Conservation (phyloP, 2,113 vertebrate species). For the Salvelinus namaycush region DNA sequence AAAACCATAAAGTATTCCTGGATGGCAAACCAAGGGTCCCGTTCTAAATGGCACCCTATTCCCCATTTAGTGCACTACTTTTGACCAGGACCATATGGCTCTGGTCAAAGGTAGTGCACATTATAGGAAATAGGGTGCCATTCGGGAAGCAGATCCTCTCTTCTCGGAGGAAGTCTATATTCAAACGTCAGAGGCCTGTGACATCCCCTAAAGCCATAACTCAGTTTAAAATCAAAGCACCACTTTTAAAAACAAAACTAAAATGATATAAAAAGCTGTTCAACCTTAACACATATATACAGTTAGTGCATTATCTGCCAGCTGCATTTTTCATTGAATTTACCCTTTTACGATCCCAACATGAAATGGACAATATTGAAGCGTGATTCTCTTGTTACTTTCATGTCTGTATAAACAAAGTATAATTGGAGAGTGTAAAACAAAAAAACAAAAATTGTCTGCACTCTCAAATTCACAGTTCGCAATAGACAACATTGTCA, state of each 20-base stretch:
- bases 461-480: constrained; percentile 74
- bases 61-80: no score
- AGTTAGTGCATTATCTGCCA: constrained; percentile 43
- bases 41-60: no score
- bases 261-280: constrained; percentile 39
- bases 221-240: constrained; percentile 30
- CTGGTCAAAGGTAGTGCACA: constrained; percentile 9
- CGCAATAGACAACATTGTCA: constrained; percentile 67
- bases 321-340: constrained; percentile 43
- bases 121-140: background rate
- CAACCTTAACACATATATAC: constrained; percentile 33
- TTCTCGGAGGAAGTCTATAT: constrained; percentile 21
- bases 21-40: background rate
- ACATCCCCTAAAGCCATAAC: constrained; percentile 36
- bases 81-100: no score
- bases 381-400: constrained; percentile 40
- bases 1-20: background rate
- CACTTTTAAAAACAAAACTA: constrained; percentile 42
- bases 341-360: constrained; percentile 34
- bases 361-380: constrained; percentile 44
- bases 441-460: constrained; percentile 15
- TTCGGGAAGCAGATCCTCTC: constrained; percentile 24
- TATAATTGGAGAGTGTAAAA: constrained; percentile 63
- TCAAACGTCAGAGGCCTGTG: constrained; percentile 20
- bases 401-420: constrained; percentile 68